A percentile compares a stretch with the other conserved stretches of the same genome.
phyloP scores from a whole-genome alignment of 1,140 invertebrate species.

The Magallana ariakensis region DNA sequence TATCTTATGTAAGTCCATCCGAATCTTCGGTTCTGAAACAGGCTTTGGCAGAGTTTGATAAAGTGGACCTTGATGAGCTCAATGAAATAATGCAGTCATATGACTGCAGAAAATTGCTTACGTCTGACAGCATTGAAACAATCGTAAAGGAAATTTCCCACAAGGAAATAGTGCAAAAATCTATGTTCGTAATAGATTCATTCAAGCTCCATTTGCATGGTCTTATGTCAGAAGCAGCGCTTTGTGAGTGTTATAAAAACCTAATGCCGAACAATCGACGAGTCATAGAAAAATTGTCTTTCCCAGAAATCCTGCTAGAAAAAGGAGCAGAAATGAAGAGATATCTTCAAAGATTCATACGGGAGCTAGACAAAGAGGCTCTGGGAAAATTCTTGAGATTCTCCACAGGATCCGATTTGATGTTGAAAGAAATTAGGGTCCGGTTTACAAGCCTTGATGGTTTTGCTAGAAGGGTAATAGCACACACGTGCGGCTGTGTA shows the following conservation, averaged over 20 bases:
- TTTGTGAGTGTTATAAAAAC: conserved; percentile 6
- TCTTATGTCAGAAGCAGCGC: not conserved
- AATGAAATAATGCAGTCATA: conserved; percentile 40
- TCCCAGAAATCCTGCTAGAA: conserved; percentile 37
- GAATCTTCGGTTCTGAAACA: conserved; percentile 8
- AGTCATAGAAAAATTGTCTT: conserved; percentile 5
- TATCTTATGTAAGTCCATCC: not conserved
- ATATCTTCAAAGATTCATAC: conserved; percentile 38
- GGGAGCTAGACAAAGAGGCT: conserved; percentile 40
- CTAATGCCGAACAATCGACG: conserved; percentile 6
- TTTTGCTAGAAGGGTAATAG: not conserved
- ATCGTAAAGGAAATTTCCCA: conserved; percentile 48
- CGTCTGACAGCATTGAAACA: conserved; percentile 18
- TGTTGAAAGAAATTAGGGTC: not conserved
- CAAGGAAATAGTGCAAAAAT: conserved; percentile 49
- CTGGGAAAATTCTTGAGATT: conserved; percentile 43
- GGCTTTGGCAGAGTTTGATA: conserved; percentile 38
- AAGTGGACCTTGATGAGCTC: conserved; percentile 49
- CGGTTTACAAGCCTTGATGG: not conserved
- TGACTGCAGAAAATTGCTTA: conserved; percentile 14
- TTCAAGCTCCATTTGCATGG: conserved; percentile 43
- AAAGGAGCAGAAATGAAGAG: conserved; percentile 38
- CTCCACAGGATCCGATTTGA: conserved; percentile 43
- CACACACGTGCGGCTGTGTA: conserved; percentile 41
- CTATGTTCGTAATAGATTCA: conserved; percentile 48